phyloP scores from a whole-genome alignment of 2,888 invertebrate genomes.

The Dione juno region DNA sequence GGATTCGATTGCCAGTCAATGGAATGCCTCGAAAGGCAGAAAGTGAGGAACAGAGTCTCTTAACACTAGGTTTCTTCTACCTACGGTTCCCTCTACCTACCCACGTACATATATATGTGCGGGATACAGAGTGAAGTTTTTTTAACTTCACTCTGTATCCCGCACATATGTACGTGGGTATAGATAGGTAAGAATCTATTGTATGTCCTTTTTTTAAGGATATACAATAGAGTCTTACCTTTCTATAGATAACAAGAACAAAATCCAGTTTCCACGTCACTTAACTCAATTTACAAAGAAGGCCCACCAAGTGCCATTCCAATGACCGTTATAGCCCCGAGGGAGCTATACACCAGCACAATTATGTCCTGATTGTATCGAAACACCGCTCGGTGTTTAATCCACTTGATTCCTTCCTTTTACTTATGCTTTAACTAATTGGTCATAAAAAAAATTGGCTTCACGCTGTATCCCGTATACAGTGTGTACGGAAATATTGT shows the following conservation, averaged over 20 bases:
- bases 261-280: conserved; percentile 6
- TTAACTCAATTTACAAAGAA: conserved; percentile 24
- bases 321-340: conserved; percentile 26
- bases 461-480: neutral
- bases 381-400: conserved; percentile 28
- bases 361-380: conserved; percentile 44
- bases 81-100: too few relatives aligned
- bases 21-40: too few relatives aligned
- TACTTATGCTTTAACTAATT: conserved; percentile 2
- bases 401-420: conserved; percentile 17
- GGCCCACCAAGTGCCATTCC: conserved; percentile 26
- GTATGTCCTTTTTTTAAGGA: too few relatives aligned
- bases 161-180: too few relatives aligned
- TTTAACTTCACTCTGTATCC: too few relatives aligned
- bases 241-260: neutral
- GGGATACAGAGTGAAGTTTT: too few relatives aligned
- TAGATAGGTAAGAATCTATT: too few relatives aligned
- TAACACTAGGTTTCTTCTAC: too few relatives aligned
- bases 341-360: conserved; percentile 42
- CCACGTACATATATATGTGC: too few relatives aligned
- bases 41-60: too few relatives aligned
- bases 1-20: too few relatives aligned
- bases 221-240: neutral
- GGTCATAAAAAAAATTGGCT: neutral
- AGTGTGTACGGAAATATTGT: too few relatives aligned